Base-by-base conservation (phyloP, 2,888 invertebrate genomes). In the Phengaris alcon region DNA sequence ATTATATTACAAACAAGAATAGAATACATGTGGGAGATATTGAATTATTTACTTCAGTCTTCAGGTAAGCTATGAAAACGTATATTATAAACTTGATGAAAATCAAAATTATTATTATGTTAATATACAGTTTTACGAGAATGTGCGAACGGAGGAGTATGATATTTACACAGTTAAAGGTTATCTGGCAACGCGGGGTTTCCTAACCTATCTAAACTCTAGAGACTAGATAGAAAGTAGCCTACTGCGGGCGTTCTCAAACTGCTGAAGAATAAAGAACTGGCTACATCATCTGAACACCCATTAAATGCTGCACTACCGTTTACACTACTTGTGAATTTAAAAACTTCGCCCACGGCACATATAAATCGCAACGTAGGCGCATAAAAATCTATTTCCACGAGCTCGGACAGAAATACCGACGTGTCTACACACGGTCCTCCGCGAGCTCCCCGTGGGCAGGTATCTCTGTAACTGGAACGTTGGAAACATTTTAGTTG, bases 321-420 rank as follows among this genome's bases (percentile, higher is more conserved):
- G 57, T 57, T 22, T 48, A 48, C 48, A 10, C 1, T 22, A 22
- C 9, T 59, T 15, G 59, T 22, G 22, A 15, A 57, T 57, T 57
- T 57, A 57, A 57, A 59, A 59, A 59, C 15, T 15, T 15, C 59
- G 5, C 59, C 59, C 59, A 59, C 59, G 59, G 22, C 2, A 22
- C 15, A 5, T 22, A 22, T 59, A 48, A 69, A 69, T 69, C 69
- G 69, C 46, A 69, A 69, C 69, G 69, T 69, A 69, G 48, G n/a
- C 46, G 69, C 48, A 69, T 64, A 74, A 48, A 52, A 64, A 52
- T 73, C 48, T 57, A 22, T 68, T 74, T 74, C n/a, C 75, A 72
- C 10, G 75, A 75, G 77, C 6, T 44, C 5, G 59, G 15, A 22
- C 59, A 15, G 59, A 59, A 59, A 59, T 59, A 59, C 22, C 57